These are phyloP conservation scores for Tenthredo livida DNA, from an alignment of 2,888 invertebrate genomes.

Conservation along the genomic window DNA sequence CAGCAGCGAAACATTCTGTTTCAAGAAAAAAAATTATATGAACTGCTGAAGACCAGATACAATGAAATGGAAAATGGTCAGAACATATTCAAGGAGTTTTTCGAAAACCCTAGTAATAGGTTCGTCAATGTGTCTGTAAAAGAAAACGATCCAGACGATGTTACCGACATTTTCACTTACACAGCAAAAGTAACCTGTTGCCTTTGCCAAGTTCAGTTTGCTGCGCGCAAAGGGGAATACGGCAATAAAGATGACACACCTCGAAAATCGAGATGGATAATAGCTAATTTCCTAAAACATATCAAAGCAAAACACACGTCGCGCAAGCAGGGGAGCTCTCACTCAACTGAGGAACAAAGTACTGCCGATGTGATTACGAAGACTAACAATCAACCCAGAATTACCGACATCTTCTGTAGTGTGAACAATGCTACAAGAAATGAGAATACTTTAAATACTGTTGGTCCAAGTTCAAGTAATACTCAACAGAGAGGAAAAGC, in stretches of 20 bases:
- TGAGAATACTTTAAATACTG: not conserved
- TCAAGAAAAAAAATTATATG: constrained; percentile 21
- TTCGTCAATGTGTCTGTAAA: constrained; percentile 19
- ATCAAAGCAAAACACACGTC: not conserved
- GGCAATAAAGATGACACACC: not conserved
- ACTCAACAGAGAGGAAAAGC: not conserved
- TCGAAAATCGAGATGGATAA: no score
- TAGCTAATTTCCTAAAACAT: no score
- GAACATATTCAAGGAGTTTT: constrained; percentile 21
- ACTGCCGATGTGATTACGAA: constrained; percentile 3
- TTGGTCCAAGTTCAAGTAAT: constrained; percentile 2
- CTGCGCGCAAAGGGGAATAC: constrained; percentile 18
- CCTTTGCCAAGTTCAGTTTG: not conserved
- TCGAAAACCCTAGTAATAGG: constrained; percentile 16
- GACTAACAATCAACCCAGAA: constrained; percentile 16
- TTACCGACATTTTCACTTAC: constrained; percentile 16
- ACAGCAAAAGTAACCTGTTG: constrained; percentile 32
- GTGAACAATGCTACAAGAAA: constrained; percentile 14
- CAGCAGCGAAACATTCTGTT: constrained; percentile 21
- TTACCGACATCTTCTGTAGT: constrained; percentile 1
- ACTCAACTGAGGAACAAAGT: constrained; percentile 15
- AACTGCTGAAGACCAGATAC: constrained; percentile 21
- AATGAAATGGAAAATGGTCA: constrained; percentile 2
- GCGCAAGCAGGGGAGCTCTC: constrained; percentile 5
- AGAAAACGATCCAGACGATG: constrained; percentile 33